Evolutionary conservation across 2,113 vertebrate species (phyloP).

Genomic region (Craseonycteris thonglongyai): DNA sequence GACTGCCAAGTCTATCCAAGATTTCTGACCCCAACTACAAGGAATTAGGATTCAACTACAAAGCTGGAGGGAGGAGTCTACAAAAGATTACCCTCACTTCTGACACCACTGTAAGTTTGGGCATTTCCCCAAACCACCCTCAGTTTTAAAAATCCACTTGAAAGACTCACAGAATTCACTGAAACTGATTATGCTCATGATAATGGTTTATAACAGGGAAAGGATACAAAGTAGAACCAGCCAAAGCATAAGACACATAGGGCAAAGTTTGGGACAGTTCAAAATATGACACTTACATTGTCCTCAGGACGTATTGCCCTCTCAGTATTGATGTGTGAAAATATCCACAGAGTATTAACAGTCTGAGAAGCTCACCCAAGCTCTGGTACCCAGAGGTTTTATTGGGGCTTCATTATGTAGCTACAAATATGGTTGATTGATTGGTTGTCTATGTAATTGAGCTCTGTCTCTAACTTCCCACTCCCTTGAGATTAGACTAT

Average conservation of each 20-base stretch:
- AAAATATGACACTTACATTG: neutral
- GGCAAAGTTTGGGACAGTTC: neutral
- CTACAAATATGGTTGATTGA: neutral
- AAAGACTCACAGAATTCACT: neutral
- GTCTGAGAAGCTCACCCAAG: neutral
- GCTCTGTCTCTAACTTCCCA: neutral
- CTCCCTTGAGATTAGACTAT: neutral
- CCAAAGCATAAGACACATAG: neutral
- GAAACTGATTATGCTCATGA: neutral
- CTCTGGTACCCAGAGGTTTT: neutral
- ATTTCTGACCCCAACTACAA: neutral
- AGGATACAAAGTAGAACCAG: neutral
- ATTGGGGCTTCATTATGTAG: neutral
- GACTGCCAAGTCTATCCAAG: neutral
- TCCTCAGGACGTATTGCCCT: neutral
- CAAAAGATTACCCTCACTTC: neutral
- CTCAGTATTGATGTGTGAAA: neutral
- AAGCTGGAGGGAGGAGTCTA: neutral
- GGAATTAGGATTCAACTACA: neutral
- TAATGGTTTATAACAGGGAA: neutral
- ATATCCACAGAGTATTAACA: neutral
- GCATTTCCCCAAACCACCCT: neutral
- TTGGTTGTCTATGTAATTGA: neutral
- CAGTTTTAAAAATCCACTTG: neutral
- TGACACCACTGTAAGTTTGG: neutral